phyloP scores from a whole-genome alignment of 1,140 invertebrate genomes.

The Bombyx mori region ASM3026992v2 NC_085116.1:1150501-1151000 shows the following conservation, averaged over 20 bases:
- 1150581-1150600: constrained; percentile 83
- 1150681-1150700: constrained; percentile 96
- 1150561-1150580: constrained; percentile 57
- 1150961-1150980: constrained; percentile 61
- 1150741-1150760: constrained; percentile 78
- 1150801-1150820: constrained; percentile 70
- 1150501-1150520: constrained; percentile 92
- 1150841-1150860: constrained; percentile 96
- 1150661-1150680: constrained; percentile 97
- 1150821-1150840: constrained; percentile 74
- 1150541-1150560: constrained; percentile 76
- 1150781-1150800: constrained; percentile 68
- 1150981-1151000: constrained; percentile 70
- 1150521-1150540: constrained; percentile 95
- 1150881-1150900: constrained; percentile 95
- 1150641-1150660: constrained; percentile 94
- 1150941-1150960: constrained; percentile 70
- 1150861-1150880: constrained; percentile 96
- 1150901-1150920: constrained; percentile 84
- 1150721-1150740: constrained; percentile 93
- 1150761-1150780: constrained; percentile 57
- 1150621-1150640: constrained; percentile 90
- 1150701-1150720: constrained; percentile 97
- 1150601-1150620: constrained; percentile 94
- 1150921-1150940: constrained; percentile 65